Base-by-base conservation (phyloP, 2,888 invertebrate genomes). In the Metellina segmentata region DNA sequence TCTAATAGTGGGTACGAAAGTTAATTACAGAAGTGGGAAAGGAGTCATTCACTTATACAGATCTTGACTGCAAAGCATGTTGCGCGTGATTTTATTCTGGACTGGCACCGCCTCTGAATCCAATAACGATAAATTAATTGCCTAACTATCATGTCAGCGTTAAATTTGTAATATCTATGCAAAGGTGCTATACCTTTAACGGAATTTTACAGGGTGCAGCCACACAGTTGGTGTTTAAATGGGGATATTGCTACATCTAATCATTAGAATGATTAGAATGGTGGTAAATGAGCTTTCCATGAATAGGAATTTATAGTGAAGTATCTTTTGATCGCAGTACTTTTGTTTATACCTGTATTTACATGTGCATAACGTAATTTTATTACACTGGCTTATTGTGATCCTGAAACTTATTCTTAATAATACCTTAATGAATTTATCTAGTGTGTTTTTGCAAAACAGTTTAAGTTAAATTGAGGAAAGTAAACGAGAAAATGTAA, bases 81-180 rank as follows among this genome's bases (percentile, higher is more conserved):
- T 7, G 61, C 34, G n/a, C 16, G 61, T 48, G 61, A 79, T 79
- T 79, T 79, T 79, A 79, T 79, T 53, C 53, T 16, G 13, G 20
- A 20, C 13, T 20, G 20, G 13, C 20, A 13, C n/a, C 69, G 9
- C 19, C 20, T 70, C 52, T 11, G 71, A 87, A 51, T 81, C 81
- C 81, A 81, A 87, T 87, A 79, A 81, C 16, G 79, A 74, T 48
- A 61, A 87, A 81, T 81, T 81, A 78, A 82, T 72, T 82, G 52
- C 51, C 61, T 53, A 52, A 8, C 72, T 53, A 52, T 61, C 8
- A 61, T n/a, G 19, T 52, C 87, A 7, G 6, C 53, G 81, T 88
- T 83, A 70, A 85, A 49, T 90, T 85, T 85, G 85, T 78, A 90
- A 90, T 90, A 90, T 90, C 77, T 83, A 90, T 90, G 89, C 89